Conservation (phyloP, 1,140 invertebrate genomes). For the Lerema accius region DNA sequence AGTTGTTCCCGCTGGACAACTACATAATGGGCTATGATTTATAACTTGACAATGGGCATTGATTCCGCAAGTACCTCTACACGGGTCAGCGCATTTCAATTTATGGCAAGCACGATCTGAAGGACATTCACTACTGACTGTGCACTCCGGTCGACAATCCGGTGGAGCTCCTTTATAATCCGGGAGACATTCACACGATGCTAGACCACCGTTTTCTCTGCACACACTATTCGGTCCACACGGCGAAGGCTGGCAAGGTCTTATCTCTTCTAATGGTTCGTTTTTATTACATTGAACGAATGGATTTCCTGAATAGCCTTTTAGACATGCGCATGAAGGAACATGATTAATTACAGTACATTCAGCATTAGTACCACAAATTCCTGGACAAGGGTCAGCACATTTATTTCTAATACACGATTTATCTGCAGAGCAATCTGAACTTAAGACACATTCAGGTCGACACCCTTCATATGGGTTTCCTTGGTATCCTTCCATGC, state of each 20-base stretch:
- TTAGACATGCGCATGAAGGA: constrained; percentile 88
- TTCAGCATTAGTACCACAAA: constrained; percentile 90
- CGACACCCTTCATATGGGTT: constrained; percentile 88
- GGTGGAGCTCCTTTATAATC: constrained; percentile 86
- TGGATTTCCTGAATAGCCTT: constrained; percentile 91
- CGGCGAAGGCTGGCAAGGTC: constrained; percentile 87
- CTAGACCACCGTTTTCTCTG: constrained; percentile 83
- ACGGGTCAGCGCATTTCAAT: constrained; percentile 89
- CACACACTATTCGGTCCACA: constrained; percentile 89
- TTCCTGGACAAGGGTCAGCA: constrained; percentile 89
- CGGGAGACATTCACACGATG: constrained; percentile 86
- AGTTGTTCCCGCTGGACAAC: constrained; percentile 86
- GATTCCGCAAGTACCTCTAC: constrained; percentile 87
- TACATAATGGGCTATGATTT: constrained; percentile 90
- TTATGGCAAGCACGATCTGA: constrained; percentile 87
- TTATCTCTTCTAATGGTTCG: constrained; percentile 62
- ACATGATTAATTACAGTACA: constrained; percentile 90
- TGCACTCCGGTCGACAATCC: constrained; percentile 89
- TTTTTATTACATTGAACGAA: constrained; percentile 75
- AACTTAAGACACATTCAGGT: constrained; percentile 90
- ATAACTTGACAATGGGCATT: constrained; percentile 88
- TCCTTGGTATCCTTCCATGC: constrained; percentile 87
- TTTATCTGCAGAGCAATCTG: constrained; percentile 88
- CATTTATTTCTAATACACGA: constrained; percentile 91
- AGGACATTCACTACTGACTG: constrained; percentile 88